Evolutionary conservation across 2,797 vertebrate genomes (phyloP), one percentile per base, ranked within the genome.

Genomic region (Enteromius trimaculatus): DNA sequence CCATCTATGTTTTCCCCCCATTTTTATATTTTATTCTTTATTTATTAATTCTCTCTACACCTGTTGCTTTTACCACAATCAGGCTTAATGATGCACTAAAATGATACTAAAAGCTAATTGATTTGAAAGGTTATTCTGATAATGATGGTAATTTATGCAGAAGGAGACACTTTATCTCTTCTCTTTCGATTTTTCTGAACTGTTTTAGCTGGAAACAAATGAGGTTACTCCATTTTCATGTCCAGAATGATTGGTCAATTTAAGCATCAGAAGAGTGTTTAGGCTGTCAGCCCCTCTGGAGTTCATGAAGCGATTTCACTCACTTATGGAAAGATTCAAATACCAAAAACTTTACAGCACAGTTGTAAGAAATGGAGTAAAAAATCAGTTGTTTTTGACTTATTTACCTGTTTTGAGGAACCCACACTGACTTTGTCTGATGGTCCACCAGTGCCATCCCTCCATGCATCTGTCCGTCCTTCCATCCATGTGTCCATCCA

Each of bases 131-230:
- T 49, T 49, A 21, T 26, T 70, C 47, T 75, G 29, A 26, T 79
- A 84, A 85, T 90, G 88, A 83, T 60, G 1, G 26, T 17, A 23
- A 23, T 39, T 76, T 23, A 39, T 76, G 51, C 21, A 8, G 3
- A 23, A 23, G 49, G 2, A 76, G 31, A 4, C 2, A 2, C 51
- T 23, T 39, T 3, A 39, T 76, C 37, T 75, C 3, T 55, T 55
- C 34, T 7, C 1, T 58, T 58, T 75, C 11, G 2, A 37, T 21
- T 14, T 23, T 58, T 60, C 13, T 17, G 53, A 17, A 34, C 74
- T 11, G 13, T 58, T 76, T 58, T 37, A 39, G 1, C 21, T 1
- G n/a, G 14, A 39, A 76, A 39, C 34, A 9, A 76, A 76, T 58
- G 3, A 9, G 26, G 6, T 76, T 26, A 58, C 51, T 76, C 19